Evolutionary conservation across 2,888 invertebrate genomes (phyloP).

Genomic region (Escarpia spicata): DNA sequence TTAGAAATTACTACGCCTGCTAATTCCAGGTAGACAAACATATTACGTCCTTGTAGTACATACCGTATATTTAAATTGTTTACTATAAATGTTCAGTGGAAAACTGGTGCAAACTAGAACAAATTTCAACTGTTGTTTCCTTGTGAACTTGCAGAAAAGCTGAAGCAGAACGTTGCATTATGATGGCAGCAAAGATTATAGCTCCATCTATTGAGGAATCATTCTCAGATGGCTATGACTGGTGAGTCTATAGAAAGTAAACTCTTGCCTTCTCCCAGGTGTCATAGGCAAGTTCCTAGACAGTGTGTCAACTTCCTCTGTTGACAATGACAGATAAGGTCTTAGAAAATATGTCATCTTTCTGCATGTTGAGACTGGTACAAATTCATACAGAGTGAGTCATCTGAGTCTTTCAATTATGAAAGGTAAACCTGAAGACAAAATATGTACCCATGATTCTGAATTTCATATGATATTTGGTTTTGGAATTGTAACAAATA

Average conservation of each 20-base stretch:
- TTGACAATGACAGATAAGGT: not conserved
- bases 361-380: not conserved
- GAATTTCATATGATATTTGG: not conserved
- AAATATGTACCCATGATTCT: not conserved
- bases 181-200: slow-evolving; percentile 88
- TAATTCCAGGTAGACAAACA: no score
- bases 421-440: not conserved
- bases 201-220: slow-evolving; percentile 80
- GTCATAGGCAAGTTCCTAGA: not conserved
- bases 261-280: not conserved
- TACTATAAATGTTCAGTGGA: no score
- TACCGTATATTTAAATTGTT: not conserved
- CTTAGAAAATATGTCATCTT: not conserved
- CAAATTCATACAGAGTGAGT: not conserved
- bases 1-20: no score
- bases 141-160: slow-evolving; percentile 68
- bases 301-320: not conserved
- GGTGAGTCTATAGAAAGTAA: slow-evolving; percentile 66
- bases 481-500: not conserved
- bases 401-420: not conserved
- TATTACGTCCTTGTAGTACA: no score
- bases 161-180: slow-evolving; percentile 83
- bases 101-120: not conserved
- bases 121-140: not conserved
- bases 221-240: slow-evolving; percentile 69